Conservation (phyloP, 64 coral and sea anemone genomes). For the Porites australiensis region DNA sequence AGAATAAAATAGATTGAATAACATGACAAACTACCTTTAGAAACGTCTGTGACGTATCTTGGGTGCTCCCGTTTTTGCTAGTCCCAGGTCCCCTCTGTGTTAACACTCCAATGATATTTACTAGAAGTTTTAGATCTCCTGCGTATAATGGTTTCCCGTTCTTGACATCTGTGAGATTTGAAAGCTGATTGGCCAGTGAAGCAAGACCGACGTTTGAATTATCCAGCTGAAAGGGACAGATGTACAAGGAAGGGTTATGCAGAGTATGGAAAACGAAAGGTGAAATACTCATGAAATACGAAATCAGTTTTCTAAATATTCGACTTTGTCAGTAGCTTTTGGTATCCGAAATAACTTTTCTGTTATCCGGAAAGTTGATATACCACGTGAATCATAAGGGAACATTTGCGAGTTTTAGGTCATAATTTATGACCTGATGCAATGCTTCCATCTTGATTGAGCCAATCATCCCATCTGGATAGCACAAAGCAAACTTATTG, state of each 20-base stretch:
- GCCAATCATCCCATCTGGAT: too few relatives aligned
- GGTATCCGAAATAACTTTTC: too few relatives aligned
- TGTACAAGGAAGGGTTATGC: neutral
- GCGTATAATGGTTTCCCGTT: slow-evolving; percentile 54
- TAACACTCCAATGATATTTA: slow-evolving; percentile 61
- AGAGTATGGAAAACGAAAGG: too few relatives aligned
- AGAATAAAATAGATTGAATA: too few relatives aligned
- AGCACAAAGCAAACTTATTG: too few relatives aligned
- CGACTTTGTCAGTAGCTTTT: neutral
- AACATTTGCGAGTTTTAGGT: too few relatives aligned
- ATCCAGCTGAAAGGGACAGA: slow-evolving; percentile 40
- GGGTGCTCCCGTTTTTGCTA: neutral
- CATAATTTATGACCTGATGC: neutral
- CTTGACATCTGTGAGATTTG: slow-evolving; percentile 44
- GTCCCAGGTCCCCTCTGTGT: slow-evolving; percentile 29
- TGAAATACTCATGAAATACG: too few relatives aligned
- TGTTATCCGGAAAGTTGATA: too few relatives aligned
- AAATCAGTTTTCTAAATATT: too few relatives aligned
- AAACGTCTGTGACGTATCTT: slow-evolving; percentile 15
- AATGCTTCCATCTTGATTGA: neutral
- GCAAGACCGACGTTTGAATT: slow-evolving; percentile 18
- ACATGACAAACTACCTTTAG: slow-evolving; percentile 54
- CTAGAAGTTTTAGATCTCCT: slow-evolving; percentile 67
- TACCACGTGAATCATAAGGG: too few relatives aligned
- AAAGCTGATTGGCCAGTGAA: slow-evolving; percentile 58